phyloP scores from a whole-genome alignment of 1,140 invertebrate genomes.

The Nephila pilipes region DNA sequence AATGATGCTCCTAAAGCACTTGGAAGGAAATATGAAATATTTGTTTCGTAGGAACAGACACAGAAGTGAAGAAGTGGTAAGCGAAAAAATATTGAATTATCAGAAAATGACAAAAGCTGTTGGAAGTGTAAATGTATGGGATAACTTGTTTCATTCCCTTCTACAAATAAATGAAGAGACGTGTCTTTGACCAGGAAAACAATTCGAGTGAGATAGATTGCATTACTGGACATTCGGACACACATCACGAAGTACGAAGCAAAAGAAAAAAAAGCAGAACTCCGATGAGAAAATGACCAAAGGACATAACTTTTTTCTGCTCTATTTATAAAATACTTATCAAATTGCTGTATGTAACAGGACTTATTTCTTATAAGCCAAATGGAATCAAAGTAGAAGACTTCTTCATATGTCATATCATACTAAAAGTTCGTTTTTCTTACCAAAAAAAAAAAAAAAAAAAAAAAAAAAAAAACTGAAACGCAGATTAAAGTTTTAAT shows the following conservation, averaged over 20 bases:
- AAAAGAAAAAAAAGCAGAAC: not conserved
- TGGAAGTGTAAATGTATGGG: not conserved
- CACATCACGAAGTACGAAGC: not conserved
- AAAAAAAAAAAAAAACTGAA: too few species aligned
- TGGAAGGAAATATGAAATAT: not conserved
- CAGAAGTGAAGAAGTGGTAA: not conserved
- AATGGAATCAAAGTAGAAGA: not conserved
- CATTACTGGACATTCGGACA: slow-evolving; percentile 11
- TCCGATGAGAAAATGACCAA: not conserved
- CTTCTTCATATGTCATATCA: too few species aligned
- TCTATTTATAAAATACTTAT: not conserved
- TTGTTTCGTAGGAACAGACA: not conserved
- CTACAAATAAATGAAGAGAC: not conserved
- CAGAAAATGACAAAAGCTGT: slow-evolving; percentile 19
- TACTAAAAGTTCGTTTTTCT: too few species aligned
- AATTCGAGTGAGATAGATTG: slow-evolving; percentile 4
- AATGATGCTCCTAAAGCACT: not conserved
- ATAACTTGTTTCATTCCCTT: not conserved
- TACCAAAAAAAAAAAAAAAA: too few species aligned
- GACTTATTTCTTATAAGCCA: not conserved
- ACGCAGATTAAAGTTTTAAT: too few species aligned
- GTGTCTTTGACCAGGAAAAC: not conserved
- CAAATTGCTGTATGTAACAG: not conserved
- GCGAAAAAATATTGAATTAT: slow-evolving; percentile 13
- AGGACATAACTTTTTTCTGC: not conserved